Percentiles rank a stretch among this genome's conserved stretches.
Evolutionary conservation across 1,140 invertebrate genomes (phyloP).

Genomic region (Nautilus pompilius): DNA sequence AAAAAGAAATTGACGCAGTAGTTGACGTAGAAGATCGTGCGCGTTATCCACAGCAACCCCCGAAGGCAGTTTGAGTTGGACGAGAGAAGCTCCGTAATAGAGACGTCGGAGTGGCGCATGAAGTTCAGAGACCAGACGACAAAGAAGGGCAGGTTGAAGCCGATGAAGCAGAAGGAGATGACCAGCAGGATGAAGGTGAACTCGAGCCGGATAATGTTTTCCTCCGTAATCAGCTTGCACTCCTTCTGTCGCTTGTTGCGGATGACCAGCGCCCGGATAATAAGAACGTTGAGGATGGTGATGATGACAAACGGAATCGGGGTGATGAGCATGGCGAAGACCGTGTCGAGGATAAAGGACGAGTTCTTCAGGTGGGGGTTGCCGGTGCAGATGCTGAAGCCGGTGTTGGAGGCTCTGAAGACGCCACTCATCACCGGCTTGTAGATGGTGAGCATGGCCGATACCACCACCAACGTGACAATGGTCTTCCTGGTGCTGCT

Average conservation of each 20-base stretch:
- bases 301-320: slow-evolving; percentile 30
- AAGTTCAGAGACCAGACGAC: slow-evolving; percentile 30
- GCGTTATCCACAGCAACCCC: slow-evolving; percentile 25
- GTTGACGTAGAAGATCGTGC: slow-evolving; percentile 41
- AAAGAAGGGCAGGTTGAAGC: slow-evolving; percentile 38
- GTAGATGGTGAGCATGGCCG: slow-evolving; percentile 14
- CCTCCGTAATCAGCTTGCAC: slow-evolving; percentile 18
- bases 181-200: slow-evolving; percentile 40
- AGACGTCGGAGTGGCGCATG: slow-evolving; percentile 1
- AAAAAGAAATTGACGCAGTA: slow-evolving; percentile 45
- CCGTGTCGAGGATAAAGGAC: slow-evolving; percentile 32
- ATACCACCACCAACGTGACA: slow-evolving; percentile 1
- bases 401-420: slow-evolving; percentile 5
- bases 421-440: slow-evolving; percentile 25
- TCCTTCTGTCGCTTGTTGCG: slow-evolving; percentile 18
- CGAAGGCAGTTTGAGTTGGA: slow-evolving; percentile 17
- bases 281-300: slow-evolving; percentile 26
- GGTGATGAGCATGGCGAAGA: slow-evolving; percentile 30
- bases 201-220: slow-evolving; percentile 26
- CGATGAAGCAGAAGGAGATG: slow-evolving; percentile 37
- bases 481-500: slow-evolving; percentile 12
- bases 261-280: slow-evolving; percentile 22
- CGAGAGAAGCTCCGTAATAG: neutral
- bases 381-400: slow-evolving; percentile 15
- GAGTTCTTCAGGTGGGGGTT: slow-evolving; percentile 16